Evolutionary conservation across 1,140 invertebrate genomes (phyloP).

Genomic region (Catajapyx aquilonaris): DNA sequence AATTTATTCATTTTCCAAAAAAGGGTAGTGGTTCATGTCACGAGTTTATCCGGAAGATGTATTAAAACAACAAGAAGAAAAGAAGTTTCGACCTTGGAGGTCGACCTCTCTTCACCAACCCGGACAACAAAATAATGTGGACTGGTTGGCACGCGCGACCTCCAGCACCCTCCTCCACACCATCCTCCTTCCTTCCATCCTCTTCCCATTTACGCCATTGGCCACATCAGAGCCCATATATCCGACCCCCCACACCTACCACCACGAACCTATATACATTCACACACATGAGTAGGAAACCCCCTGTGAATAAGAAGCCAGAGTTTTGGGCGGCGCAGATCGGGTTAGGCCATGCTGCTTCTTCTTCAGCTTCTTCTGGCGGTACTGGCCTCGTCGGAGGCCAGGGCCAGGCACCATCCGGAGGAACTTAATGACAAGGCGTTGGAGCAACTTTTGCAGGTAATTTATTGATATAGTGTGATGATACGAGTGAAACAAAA

Average conservation of each 20-base stretch:
- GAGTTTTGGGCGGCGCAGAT: neutral
- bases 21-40: no score
- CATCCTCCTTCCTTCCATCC: neutral
- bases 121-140: no score
- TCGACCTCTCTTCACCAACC: no score
- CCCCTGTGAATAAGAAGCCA: neutral
- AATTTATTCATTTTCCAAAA: no score
- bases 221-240: no score
- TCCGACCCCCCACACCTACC: neutral
- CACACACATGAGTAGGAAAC: neutral
- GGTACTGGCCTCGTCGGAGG: neutral
- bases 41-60: no score
- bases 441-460: slow-evolving; percentile 6
- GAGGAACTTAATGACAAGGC: slow-evolving; percentile 5
- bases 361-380: neutral
- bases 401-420: neutral
- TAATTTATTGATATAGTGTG: slow-evolving; percentile 2
- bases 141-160: no score
- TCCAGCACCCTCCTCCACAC: no score
- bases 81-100: no score
- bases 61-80: no score
- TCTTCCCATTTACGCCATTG: neutral
- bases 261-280: neutral
- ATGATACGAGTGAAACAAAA: no score
- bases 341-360: neutral